Evolutionary conservation across 2,113 vertebrate species (phyloP).

Genomic region (Pteruthius melanotis): DNA sequence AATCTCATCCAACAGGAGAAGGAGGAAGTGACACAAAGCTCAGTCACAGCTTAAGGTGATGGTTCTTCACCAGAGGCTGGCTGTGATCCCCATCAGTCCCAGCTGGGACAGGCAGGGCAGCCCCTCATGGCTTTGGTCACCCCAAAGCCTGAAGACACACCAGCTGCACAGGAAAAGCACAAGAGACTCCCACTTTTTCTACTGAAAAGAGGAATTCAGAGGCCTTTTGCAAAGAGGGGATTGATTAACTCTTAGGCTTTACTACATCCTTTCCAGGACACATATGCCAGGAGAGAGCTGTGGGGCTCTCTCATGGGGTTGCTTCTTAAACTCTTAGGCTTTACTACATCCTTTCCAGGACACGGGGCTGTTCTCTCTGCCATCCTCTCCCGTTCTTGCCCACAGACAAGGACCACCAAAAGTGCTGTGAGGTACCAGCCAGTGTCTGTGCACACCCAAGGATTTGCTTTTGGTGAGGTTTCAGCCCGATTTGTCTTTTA

Average conservation of each 20-base stretch:
- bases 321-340: neutral
- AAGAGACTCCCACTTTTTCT: neutral
- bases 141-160: neutral
- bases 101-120: neutral
- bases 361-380: accelerated
- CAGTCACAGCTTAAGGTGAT: neutral
- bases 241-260: neutral
- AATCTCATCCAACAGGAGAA: neutral
- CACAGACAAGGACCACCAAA: neutral
- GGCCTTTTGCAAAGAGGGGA: neutral
- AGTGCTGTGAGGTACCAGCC: neutral
- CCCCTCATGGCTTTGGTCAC: neutral
- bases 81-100: neutral
- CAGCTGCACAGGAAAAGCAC: neutral
- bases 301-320: too few species aligned
- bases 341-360: neutral
- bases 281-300: too few species aligned
- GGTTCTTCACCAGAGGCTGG: neutral
- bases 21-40: neutral
- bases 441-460: neutral
- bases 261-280: neutral
- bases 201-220: neutral
- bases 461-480: neutral
- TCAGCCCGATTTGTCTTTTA: neutral
- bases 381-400: neutral